Percentiles rank a stretch among this genome's conserved stretches.
Conservation (phyloP, 2,113 vertebrate species). For the Synchiropus splendidus region DNA sequence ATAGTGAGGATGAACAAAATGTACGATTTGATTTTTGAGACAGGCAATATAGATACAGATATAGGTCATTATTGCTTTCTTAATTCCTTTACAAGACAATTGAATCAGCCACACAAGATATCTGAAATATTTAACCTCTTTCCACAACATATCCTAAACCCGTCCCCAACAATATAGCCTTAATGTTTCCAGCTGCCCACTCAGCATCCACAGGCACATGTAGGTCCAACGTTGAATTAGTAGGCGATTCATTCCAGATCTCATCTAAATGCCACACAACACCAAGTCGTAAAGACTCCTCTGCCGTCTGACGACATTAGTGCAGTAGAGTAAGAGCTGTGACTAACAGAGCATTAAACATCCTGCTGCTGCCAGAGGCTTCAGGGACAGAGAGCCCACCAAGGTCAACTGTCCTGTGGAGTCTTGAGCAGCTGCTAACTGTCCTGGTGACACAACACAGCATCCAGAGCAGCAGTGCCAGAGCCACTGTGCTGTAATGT, state of each 20-base stretch:
- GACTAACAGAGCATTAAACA: conserved; percentile 13
- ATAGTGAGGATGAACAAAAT: too few relatives aligned
- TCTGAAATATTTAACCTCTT: too few relatives aligned
- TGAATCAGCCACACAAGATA: too few relatives aligned
- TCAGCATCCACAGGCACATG: too few relatives aligned
- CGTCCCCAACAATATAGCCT: too few relatives aligned
- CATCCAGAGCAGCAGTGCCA: not conserved
- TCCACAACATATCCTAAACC: too few relatives aligned
- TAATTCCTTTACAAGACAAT: too few relatives aligned
- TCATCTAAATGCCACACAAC: not conserved
- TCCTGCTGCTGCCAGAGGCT: conserved; percentile 5
- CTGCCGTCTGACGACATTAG: conserved; percentile 4
- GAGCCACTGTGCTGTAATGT: not conserved
- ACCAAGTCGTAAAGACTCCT: not conserved
- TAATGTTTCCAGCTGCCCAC: too few relatives aligned
- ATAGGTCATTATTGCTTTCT: too few relatives aligned
- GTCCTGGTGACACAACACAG: not conserved
- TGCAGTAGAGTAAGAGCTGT: not conserved
- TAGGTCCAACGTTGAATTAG: too few relatives aligned
- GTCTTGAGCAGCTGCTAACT: conserved; percentile 6
- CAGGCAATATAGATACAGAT: too few relatives aligned
- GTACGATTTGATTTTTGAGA: too few relatives aligned
- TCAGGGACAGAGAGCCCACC: conserved; percentile 2
- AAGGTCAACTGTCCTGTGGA: conserved; percentile 25
- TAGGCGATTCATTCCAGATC: not conserved